These are phyloP conservation scores for Pherbina coryleti DNA, from an alignment of 2,888 invertebrate species.

Conservation along the genomic window DNA sequence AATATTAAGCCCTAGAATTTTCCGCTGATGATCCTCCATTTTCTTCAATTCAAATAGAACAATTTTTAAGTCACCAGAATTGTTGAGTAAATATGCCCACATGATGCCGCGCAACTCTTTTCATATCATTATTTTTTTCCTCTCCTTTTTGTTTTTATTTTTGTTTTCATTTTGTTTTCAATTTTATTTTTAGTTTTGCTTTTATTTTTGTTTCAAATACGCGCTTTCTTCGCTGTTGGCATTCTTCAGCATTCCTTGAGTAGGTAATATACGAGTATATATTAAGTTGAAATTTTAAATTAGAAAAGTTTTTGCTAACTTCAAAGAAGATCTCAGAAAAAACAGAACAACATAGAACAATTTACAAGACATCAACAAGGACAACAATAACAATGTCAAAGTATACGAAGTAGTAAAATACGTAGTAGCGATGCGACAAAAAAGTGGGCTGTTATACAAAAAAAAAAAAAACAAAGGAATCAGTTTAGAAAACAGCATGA, in stretches of 20 bases:
- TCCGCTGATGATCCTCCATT: no score
- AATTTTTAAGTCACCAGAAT: neutral
- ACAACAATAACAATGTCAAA: neutral
- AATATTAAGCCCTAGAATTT: no score
- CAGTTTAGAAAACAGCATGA: neutral
- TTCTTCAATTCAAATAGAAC: neutral
- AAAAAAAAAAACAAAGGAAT: neutral
- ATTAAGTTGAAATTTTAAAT: conserved; percentile 36
- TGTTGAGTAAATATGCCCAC: conserved; percentile 5
- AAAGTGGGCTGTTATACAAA: neutral
- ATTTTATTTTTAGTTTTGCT: neutral
- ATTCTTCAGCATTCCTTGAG: neutral
- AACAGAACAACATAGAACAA: neutral
- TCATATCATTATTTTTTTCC: no score
- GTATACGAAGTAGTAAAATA: neutral
- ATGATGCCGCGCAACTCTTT: neutral
- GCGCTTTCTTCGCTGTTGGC: neutral
- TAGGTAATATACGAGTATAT: conserved; percentile 17
- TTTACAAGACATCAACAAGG: neutral
- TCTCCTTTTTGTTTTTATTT: no score
- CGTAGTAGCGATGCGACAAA: neutral
- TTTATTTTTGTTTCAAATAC: no score
- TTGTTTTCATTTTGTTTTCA: no score
- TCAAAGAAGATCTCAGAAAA: no score
- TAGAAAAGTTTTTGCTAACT: conserved; percentile 35